A percentile compares a stretch with the other conserved stretches of the same genome.
These are phyloP conservation scores for Anaspis maculata DNA, from an alignment of 2,888 invertebrate genomes.

Conservation along the genomic window DNA sequence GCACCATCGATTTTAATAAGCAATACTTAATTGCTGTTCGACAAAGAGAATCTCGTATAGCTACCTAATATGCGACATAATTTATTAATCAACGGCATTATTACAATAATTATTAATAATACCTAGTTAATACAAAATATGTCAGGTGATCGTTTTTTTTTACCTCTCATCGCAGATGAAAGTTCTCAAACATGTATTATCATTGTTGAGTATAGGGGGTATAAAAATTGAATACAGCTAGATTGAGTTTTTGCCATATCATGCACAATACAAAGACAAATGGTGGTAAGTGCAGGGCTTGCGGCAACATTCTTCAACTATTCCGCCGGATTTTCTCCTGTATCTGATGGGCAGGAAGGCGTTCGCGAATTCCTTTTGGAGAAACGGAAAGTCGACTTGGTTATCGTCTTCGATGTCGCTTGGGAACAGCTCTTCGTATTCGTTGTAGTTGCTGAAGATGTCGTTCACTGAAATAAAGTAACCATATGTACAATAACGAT, in stretches of 20 bases:
- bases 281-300: conserved; percentile 6
- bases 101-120: conserved; percentile 1
- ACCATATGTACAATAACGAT: background rate
- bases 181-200: too few species aligned
- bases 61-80: too few species aligned
- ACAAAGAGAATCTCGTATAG: too few species aligned
- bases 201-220: background rate
- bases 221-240: background rate
- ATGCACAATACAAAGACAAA: conserved; percentile 6
- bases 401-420: conserved; percentile 6
- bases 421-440: conserved; percentile 6
- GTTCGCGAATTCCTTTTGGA: conserved; percentile 6
- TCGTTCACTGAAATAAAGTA: conserved; percentile 5
- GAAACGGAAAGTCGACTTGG: conserved; percentile 7
- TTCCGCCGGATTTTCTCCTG: conserved; percentile 5
- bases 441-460: conserved; percentile 1
- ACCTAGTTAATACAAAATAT: background rate
- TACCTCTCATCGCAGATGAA: too few species aligned
- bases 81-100: too few species aligned
- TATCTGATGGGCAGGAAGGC: conserved; percentile 5
- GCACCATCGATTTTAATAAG: background rate
- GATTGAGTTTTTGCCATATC: background rate
- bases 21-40: conserved; percentile 1
- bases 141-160: too few species aligned
- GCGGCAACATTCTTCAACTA: conserved; percentile 8